Base-by-base conservation (phyloP, 2,797 vertebrate genomes). In the Lateolabrax maculatus region DNA sequence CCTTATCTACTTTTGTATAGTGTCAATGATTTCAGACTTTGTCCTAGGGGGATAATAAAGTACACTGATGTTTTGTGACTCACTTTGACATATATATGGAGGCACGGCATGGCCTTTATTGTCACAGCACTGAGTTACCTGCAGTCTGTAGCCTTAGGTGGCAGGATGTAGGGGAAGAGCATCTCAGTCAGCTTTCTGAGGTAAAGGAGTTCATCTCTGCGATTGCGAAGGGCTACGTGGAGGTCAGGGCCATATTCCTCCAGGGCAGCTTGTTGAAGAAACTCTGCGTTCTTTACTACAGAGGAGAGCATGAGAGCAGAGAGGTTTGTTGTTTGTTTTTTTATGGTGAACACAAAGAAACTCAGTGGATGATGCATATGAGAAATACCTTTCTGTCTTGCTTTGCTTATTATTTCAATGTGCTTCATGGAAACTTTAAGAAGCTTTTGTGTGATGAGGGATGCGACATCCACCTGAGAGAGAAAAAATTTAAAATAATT, bases 391-490 rank as follows among this genome's bases (percentile, higher is more conserved):
- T 96, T 99, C 83, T 97, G 97, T 67, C 96, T 96, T 65, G 98
- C 97, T 95, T 98, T 98, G 90, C 96, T 96, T 90, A 99, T 98
- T 72, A 99, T 96, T 95, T 99, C 98, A 68, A 99, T 96, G 87
- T 99, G 98, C 72, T 99, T 99, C 97, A 99, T 97, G 87, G 98
- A 97, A 71, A 96, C 97, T 93, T 99, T 98, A 7, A 99, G 96
- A 77, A 99, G 96, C 86, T 98, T 98, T 89, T 93, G 95, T 2
- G 97, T 98, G 89, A 99, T 96, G 85, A 99, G 87, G 10, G 96
- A 96, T 64, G 98, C 97, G 87, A 99, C 96, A 89, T 99, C 96
- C 87, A 99, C 97, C 98, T 99, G 90, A 70, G 71, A 81, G 75
- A 29, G 13, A 3, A 21, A 51, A 60, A 21, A 39, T 31, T 56